A percentile compares a stretch with the other conserved stretches of the same genome.
phyloP scores from a whole-genome alignment of 2,888 invertebrate species.

The Ischnus inquisitorius region DNA sequence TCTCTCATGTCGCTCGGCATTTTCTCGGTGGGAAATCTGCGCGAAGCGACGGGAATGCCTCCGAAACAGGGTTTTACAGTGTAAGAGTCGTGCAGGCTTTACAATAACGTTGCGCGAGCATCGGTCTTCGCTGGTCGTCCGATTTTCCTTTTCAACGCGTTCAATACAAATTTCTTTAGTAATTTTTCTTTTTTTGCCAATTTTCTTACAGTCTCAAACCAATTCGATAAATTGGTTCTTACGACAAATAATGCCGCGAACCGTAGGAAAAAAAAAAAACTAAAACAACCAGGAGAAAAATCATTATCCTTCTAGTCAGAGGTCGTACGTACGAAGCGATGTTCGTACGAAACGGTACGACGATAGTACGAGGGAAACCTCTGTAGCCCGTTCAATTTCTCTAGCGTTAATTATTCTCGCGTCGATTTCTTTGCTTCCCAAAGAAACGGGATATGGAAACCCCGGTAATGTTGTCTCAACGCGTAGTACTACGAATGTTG shows the following conservation, averaged over 20 bases:
- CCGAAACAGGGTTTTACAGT: constrained; percentile 69
- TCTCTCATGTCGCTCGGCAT: constrained; percentile 6
- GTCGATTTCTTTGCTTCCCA: background rate
- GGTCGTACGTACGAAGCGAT: constrained; percentile 20
- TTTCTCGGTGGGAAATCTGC: constrained; percentile 12
- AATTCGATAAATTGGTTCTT: background rate
- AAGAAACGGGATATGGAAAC: constrained; percentile 21
- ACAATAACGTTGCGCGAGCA: constrained; percentile 50
- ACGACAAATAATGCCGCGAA: constrained; percentile 38
- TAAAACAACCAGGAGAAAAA: constrained; percentile 18
- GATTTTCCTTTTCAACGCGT: constrained; percentile 7
- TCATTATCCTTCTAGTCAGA: constrained; percentile 68
- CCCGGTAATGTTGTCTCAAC: background rate
- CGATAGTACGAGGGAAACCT: constrained; percentile 29
- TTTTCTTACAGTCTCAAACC: constrained; percentile 22
- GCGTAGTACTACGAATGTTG: background rate
- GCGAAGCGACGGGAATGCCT: constrained; percentile 27
- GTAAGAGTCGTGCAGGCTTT: constrained; percentile 58
- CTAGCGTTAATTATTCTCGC: constrained; percentile 3
- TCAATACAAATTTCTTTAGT: background rate
- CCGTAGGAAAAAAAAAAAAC: constrained; percentile 36
- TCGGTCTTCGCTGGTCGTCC: constrained; percentile 36
- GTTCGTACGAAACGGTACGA: background rate
- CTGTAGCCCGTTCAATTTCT: constrained; percentile 32
- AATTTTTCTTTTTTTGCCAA: constrained; percentile 15